Conservation (phyloP, 2,113 vertebrate genomes). For the Lophura nycthemera region DNA sequence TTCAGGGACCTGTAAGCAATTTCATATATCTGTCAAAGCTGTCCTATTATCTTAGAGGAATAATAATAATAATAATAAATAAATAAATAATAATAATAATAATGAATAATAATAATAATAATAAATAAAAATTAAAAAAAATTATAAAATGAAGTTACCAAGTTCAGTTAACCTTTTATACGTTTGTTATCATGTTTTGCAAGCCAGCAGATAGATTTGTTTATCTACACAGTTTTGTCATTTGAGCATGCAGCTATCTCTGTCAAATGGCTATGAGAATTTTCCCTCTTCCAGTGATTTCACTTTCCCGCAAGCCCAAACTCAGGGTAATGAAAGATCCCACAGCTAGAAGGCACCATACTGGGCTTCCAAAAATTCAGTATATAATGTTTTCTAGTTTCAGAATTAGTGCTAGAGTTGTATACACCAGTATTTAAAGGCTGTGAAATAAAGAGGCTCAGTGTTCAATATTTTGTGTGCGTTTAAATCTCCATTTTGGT, state of each 20-base stretch:
- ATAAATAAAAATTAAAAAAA: not conserved
- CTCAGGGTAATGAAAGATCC: not conserved
- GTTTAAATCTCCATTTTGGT: not conserved
- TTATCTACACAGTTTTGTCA: not conserved
- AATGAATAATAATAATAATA: not conserved
- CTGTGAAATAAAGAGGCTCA: fast-evolving
- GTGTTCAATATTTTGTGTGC: not conserved
- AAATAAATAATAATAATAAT: not conserved
- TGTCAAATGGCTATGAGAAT: not conserved
- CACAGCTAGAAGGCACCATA: not conserved
- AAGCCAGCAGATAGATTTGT: not conserved
- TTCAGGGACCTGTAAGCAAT: not conserved
- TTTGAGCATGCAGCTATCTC: not conserved
- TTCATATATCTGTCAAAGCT: not conserved
- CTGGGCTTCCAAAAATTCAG: not conserved
- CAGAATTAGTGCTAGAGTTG: not conserved
- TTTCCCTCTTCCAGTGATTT: not conserved
- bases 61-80: not conserved
- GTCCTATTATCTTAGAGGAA: not conserved
- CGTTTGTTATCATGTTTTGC: not conserved
- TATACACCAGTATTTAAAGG: not conserved
- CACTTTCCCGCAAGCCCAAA: not conserved
- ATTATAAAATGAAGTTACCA: not conserved
- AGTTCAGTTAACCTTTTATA: fast-evolving
- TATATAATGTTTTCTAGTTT: not conserved